Evolutionary conservation across 2,113 vertebrate genomes (phyloP).

Genomic region (Sphaerodactylus townsendi): DNA sequence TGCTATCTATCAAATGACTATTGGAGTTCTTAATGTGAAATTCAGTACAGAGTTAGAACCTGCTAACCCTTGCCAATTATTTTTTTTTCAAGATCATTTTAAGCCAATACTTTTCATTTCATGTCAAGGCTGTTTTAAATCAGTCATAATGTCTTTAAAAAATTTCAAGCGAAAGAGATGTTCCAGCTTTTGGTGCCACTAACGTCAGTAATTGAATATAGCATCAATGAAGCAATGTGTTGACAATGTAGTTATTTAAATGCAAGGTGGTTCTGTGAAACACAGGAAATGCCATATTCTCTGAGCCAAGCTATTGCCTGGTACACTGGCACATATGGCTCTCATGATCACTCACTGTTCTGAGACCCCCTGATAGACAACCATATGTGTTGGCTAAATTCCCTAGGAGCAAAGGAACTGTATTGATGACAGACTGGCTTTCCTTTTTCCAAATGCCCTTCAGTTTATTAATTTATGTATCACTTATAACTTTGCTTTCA

Average conservation of each 20-base stretch:
- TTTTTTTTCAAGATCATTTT: background rate
- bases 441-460: constrained; percentile 50
- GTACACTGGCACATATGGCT: constrained; percentile 72
- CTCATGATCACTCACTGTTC: constrained; percentile 69
- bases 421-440: constrained; percentile 48
- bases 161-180: background rate
- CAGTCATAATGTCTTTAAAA: background rate
- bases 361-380: constrained; percentile 66
- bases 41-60: background rate
- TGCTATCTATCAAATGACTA: too few species aligned
- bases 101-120: background rate
- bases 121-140: background rate
- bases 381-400: constrained; percentile 73
- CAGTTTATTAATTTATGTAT: constrained; percentile 54
- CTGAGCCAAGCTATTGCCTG: constrained; percentile 60
- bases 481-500: constrained; percentile 56
- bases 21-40: background rate
- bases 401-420: constrained; percentile 45
- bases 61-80: background rate
- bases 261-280: constrained; percentile 60
- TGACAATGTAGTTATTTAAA: constrained; percentile 60
- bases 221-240: constrained; percentile 52
- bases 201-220: background rate
- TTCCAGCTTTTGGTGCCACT: background rate
- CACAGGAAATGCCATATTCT: constrained; percentile 53